Base-by-base conservation (phyloP, 2,113 vertebrate genomes). In the Percina caprodes region DNA sequence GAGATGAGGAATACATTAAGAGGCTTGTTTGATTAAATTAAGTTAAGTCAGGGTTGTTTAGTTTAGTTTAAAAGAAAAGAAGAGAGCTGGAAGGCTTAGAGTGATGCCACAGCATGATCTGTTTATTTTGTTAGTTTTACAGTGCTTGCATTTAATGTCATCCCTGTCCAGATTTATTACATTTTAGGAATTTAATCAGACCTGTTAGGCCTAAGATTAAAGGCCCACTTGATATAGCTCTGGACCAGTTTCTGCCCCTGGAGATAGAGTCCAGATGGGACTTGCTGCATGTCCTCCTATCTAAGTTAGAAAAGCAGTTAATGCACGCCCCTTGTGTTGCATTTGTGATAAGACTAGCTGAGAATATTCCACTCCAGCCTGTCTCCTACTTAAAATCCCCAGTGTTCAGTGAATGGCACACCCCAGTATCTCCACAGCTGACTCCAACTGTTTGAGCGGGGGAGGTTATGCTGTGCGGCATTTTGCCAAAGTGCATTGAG, bases 241-340 rank as follows among this genome's bases (percentile, higher is more conserved):
- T 74, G 74, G 73, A 74, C 84, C 85, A 77, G 62, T 80, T 69
- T 68, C 54, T 71, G 65, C 74, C 77, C 21, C 15, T 12, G 56
- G 79, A 84, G 69, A 92, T 85, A 48, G 63, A 81, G 75, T 86
- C 88, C 90, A 92, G 88, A 91, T 91, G 89, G 77, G 74, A 84
- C 51, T 26, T 80, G 48, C n/a, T 81, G 23, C 16, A 42, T 30
- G 74, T 78, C 33, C 68, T 78, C 71, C 16, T 81, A 68, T 88
- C 80, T 80, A 15, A 72, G 58, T 70, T 26, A 23, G 51, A 63
- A 56, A 62, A 78, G 49, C 52, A 54, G 33, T 75, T 62, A 56
- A 62, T 66, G 52, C 62, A 74, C 23, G 16, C 70, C 65, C 74
- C 51, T 66, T 86, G 84, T 85, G 62, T 71, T 83, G 69, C 21